Base-by-base conservation (phyloP, 2,888 invertebrate species). In the Mythimna loreyi region DNA sequence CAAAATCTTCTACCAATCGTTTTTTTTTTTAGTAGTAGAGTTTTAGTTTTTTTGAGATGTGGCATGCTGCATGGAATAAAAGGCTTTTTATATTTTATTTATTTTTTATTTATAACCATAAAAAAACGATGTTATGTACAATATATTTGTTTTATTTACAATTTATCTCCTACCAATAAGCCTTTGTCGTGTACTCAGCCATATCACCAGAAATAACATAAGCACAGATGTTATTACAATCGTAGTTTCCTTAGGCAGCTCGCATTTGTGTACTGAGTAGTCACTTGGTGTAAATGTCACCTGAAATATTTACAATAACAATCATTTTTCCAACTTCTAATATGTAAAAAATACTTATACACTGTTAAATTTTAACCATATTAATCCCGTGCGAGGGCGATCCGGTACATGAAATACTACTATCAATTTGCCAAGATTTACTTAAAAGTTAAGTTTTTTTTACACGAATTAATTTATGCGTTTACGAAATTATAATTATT, bases 81-180 rank as follows among this genome's bases (percentile, higher is more conserved):
- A n/a, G n/a, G n/a, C n/a, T n/a, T n/a, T n/a, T n/a, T n/a, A n/a
- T n/a, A n/a, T n/a, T n/a, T n/a, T n/a, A n/a, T n/a, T n/a, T n/a
- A n/a, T n/a, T n/a, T n/a, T n/a, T n/a, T n/a, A n/a, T n/a, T n/a
- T 93, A 95, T 93, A 94, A 91, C 89, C 87, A 87, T 90, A 89
- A 91, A 87, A 56, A 40, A 16, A 91, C 90, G 88, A 86, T 86
- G 87, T 87, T n/a, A n/a, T n/a, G n/a, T n/a, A 87, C 77, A 78
- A 83, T 45, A 70, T 68, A 75, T 75, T 78, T 80, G 76, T 86
- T 87, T 84, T 74, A 76, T 63, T 78, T 82, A 50, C n/a, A 53
- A 58, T 74, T 72, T 40, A 40, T 79, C 75, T 81, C 80, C 86
- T 87, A 33, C 91, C 88, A 47, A 92, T 73, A 60, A 75, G 67